These are phyloP conservation scores for Cylas formicarius DNA, from an alignment of 1,140 invertebrate genomes.

Conservation along the genomic window DNA sequence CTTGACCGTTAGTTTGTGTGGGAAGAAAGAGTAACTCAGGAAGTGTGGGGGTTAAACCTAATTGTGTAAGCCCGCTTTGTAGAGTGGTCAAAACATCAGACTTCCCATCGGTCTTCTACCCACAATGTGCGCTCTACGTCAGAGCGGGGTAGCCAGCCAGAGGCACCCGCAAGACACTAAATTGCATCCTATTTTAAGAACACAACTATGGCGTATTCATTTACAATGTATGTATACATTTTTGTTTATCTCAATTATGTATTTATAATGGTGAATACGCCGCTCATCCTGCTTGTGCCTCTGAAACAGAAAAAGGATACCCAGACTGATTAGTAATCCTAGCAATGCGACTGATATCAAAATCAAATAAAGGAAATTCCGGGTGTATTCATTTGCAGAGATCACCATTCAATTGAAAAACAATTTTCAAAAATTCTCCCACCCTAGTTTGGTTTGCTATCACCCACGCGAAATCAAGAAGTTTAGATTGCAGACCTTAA, in stretches of 20 bases:
- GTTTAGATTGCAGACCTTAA: no score
- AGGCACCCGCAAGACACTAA: slow-evolving; percentile 42
- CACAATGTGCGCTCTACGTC: no score
- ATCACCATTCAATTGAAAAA: no score
- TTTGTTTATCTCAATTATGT: slow-evolving; percentile 12
- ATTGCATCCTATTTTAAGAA: slow-evolving; percentile 41
- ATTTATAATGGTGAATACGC: slow-evolving; percentile 35
- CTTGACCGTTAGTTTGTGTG: neutral
- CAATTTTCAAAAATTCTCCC: no score
- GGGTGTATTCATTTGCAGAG: no score
- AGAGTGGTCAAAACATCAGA: slow-evolving; percentile 27
- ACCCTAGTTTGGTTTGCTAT: no score
- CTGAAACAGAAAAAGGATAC: slow-evolving; percentile 60
- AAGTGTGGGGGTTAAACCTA: slow-evolving; percentile 13
- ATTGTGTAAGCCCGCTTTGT: slow-evolving; percentile 18
- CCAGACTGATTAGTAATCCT: slow-evolving; percentile 57
- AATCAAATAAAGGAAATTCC: no score
- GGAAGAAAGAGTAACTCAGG: neutral
- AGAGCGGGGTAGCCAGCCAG: slow-evolving; percentile 36
- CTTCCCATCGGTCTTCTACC: slow-evolving; percentile 41
- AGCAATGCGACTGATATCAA: no score
- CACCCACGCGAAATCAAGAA: no score
- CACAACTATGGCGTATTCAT: slow-evolving; percentile 40
- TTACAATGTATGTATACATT: slow-evolving; percentile 1
- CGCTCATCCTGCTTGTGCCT: slow-evolving; percentile 65